Evolutionary conservation across 2,113 vertebrate genomes (phyloP), one percentile per base, ranked within the genome.

Genomic region (Beaufortia kweichowensis): DNA sequence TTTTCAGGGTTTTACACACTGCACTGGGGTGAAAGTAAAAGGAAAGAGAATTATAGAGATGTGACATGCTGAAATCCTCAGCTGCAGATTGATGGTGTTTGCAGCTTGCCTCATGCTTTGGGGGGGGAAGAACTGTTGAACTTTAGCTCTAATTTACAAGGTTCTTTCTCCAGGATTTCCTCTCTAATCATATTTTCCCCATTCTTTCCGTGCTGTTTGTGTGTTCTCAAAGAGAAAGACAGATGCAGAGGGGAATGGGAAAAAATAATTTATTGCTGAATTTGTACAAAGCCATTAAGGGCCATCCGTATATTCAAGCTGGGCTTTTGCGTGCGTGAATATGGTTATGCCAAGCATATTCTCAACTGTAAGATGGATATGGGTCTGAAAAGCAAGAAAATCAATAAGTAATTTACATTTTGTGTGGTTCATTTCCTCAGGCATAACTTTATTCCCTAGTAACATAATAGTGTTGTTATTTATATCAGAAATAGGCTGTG

Each of bases 321-420:
- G 76, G 50, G 71, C 69, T 61, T 48, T 61, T 23, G 53, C 21
- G 23, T 56, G 50, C 46, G 59, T 65, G 50, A 59, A 78, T 82
- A 78, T 66, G 55, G 59, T 41, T 71, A 66, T 65, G 61, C 79
- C 72, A 76, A 70, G 71, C 62, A 41, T 14, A 26, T 79, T 69
- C 48, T 59, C 55, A 56, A 73, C 39, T 43, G 39, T 59, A 72
- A 60, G 77, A 79, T 60, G 41, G 72, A 79, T 82, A 73, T 56
- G n/a, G 56, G 14, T 53, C 61, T 55, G 73, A 72, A 62, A 72
- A 68, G 73, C 65, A 69, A 55, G 17, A 33, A 33, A 74, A 82
- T 82, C 81, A 26, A 82, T 82, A 79, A 79, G 66, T 76, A 65
- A 82, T 82, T 82, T 79, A 75, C 71, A 81, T 82, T 78, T 79